Evolutionary conservation across 2,113 vertebrate species (phyloP).

Genomic region (Austrofundulus limnaeus): DNA sequence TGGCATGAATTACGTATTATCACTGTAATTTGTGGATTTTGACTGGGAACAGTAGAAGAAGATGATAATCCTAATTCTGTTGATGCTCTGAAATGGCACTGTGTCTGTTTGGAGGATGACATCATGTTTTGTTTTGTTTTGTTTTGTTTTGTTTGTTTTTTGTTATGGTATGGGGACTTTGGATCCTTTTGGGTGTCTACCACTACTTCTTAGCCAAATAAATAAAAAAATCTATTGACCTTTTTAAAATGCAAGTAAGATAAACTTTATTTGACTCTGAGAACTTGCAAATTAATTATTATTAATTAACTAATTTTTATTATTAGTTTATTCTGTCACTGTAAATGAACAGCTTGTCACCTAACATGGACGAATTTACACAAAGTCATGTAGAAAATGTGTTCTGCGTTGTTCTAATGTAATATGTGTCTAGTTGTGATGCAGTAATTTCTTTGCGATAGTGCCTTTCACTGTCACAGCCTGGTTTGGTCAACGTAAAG

Average conservation of each 20-base stretch:
- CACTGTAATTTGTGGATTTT: slow-evolving; percentile 33
- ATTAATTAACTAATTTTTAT: not conserved
- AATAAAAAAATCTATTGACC: slow-evolving; percentile 1
- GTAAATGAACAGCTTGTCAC: slow-evolving; percentile 23
- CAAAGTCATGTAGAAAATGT: slow-evolving; percentile 33
- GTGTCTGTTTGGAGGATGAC: slow-evolving; percentile 27
- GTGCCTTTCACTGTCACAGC: slow-evolving; percentile 72
- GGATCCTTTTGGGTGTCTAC: slow-evolving; percentile 32
- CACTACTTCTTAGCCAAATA: slow-evolving; percentile 16
- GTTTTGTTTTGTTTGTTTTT: slow-evolving; percentile 13
- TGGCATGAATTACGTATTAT: slow-evolving; percentile 37
- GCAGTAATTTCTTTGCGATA: slow-evolving; percentile 59
- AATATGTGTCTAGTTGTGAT: slow-evolving; percentile 57
- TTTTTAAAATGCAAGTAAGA: not conserved
- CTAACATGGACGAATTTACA: slow-evolving; percentile 26
- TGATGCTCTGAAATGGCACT: slow-evolving; percentile 29
- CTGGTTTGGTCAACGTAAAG: slow-evolving; percentile 49
- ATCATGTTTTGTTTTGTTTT: slow-evolving; percentile 40
- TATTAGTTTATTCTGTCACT: not conserved
- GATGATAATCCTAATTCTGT: slow-evolving; percentile 14
- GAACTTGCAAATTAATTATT: not conserved
- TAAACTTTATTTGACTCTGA: not conserved
- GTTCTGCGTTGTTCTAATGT: slow-evolving; percentile 47
- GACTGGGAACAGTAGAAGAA: slow-evolving; percentile 6
- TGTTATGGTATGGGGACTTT: slow-evolving; percentile 50